Base-by-base conservation (phyloP, 1,140 invertebrate species). In the Lucilia sericata region DNA sequence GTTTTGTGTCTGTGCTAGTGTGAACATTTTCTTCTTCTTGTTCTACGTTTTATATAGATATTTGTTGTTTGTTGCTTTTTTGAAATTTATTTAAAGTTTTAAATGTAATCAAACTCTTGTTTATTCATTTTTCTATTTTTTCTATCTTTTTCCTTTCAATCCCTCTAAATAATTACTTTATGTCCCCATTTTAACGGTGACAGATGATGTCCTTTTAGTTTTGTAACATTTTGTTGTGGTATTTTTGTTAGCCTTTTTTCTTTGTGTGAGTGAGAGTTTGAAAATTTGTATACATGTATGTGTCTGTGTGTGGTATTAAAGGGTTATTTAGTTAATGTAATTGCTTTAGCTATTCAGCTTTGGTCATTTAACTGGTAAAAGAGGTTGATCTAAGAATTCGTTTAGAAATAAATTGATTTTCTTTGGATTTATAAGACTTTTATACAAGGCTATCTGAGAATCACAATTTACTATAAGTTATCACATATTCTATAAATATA, bases 281-380 rank as follows among this genome's bases (percentile, higher is more conserved):
- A n/a, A n/a, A n/a, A n/a, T n/a, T n/a, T n/a, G n/a, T n/a, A n/a
- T n/a, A n/a, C n/a, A n/a, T 12, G 49, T 51, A 5, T 51, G 10
- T 70, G 65, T 70, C 21, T 70, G 19, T 21, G n/a, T 60, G 55
- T 60, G 55, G n/a, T 70, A 21, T 70, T 70, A 19, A 9, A 70
- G 65, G 65, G 19, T 21, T 70, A 70, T 70, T 70, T 70, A 21
- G 65, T 70, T 70, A 70, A 70, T 70, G 65, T 70, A 70, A 70
- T 70, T 70, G 65, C n/a, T 70, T 70, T 70, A 19, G 65, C 10
- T 21, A 70, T 70, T 70, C 65, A 70, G 14, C 55, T 17, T 60
- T 60, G n/a, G 55, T 14, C 55, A 60, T 60, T 60, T 60, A 60
- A n/a, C 55, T 60, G 55, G 14, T n/a, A n/a, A 42, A 8, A 36